These are phyloP conservation scores for Pelobates cultripes DNA, from an alignment of 2,797 vertebrate genomes.

Conservation along the genomic window DNA sequence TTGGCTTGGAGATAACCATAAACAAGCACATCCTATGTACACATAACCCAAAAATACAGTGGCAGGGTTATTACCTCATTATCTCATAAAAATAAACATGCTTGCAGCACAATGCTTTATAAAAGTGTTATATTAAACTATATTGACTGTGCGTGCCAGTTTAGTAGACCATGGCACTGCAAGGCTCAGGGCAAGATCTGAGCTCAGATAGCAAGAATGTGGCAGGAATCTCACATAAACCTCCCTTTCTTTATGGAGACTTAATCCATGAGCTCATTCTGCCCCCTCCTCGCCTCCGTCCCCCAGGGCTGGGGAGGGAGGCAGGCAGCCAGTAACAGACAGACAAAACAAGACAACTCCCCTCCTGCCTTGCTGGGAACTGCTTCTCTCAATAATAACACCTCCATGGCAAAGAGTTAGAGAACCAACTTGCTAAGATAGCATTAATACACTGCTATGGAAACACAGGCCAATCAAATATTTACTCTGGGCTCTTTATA, in stretches of 20 bases:
- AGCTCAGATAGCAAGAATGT: slow-evolving; percentile 25
- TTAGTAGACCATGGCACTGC: background rate
- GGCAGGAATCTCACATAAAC: slow-evolving; percentile 8
- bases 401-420: too few species aligned
- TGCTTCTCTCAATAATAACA: background rate
- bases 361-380: background rate
- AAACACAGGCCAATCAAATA: too few species aligned
- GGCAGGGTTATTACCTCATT: too few species aligned
- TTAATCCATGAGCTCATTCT: slow-evolving; percentile 5
- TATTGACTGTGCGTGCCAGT: background rate
- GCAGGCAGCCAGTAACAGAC: background rate
- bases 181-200: background rate
- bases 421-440: too few species aligned
- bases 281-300: background rate
- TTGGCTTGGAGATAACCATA: too few species aligned
- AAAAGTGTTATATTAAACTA: too few species aligned
- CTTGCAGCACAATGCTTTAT: too few species aligned
- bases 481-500: too few species aligned
- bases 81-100: too few species aligned
- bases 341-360: background rate
- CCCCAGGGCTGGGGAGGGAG: slow-evolving; percentile 8
- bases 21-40: too few species aligned
- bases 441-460: too few species aligned
- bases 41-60: too few species aligned
- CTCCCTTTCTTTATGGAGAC: background rate